phyloP scores from a whole-genome alignment of 2,888 invertebrate species.

The Aphrophora alni region DNA sequence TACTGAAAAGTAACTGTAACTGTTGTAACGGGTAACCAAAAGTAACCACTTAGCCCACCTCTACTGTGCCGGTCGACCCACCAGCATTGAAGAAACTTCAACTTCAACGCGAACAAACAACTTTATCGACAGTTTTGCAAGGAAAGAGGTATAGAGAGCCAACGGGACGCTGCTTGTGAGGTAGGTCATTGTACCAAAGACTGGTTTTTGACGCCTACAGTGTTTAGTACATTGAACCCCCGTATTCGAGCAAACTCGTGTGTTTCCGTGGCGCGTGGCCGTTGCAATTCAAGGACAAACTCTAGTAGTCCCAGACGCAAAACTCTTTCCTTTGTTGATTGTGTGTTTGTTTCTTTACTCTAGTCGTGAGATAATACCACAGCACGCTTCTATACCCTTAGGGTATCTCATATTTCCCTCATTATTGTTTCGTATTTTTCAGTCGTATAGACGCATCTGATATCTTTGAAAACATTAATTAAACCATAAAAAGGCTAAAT shows the following conservation, averaged over 20 bases:
- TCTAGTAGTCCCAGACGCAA: not conserved
- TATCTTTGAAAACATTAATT: too few species aligned
- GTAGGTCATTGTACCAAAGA: conserved; percentile 6
- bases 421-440: too few species aligned
- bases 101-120: too few species aligned
- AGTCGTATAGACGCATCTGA: too few species aligned
- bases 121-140: not conserved
- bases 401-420: not conserved
- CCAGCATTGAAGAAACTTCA: too few species aligned
- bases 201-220: conserved; percentile 9
- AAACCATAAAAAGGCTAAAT: too few species aligned
- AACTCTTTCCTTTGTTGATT: not conserved
- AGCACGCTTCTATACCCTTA: not conserved
- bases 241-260: not conserved
- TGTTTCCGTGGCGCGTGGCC: not conserved
- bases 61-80: too few species aligned
- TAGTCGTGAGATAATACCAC: not conserved
- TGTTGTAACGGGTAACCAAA: too few species aligned
- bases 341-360: not conserved
- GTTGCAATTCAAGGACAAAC: not conserved
- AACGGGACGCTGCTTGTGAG: not conserved
- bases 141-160: not conserved
- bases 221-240: not conserved
- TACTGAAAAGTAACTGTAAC: too few species aligned
- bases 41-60: too few species aligned